These are phyloP conservation scores for Rotaria magnacalcarata DNA, from an alignment of 2,888 invertebrate genomes.

Conservation along the genomic window DNA sequence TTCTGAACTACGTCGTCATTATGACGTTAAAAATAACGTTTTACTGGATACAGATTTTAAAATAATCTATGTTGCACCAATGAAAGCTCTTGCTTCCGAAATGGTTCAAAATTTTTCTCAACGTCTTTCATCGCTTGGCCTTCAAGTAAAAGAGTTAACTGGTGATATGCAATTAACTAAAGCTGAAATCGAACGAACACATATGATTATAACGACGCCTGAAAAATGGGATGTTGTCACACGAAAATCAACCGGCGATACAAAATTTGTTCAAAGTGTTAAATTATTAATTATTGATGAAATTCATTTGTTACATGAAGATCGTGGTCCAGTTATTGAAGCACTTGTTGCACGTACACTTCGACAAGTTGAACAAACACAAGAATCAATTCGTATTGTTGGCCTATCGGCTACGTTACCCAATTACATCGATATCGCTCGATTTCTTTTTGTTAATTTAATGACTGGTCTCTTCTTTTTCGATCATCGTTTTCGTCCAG, in stretches of 20 bases:
- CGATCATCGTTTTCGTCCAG: constrained; percentile 69
- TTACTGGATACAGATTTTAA: constrained; percentile 55
- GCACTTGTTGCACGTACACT: constrained; percentile 90
- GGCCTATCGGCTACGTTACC: constrained; percentile 90
- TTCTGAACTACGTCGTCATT: constrained; percentile 79
- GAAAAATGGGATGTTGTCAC: constrained; percentile 99
- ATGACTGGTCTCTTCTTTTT: constrained; percentile 83
- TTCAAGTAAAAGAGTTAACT: constrained; percentile 82
- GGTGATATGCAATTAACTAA: constrained; percentile 97
- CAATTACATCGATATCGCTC: constrained; percentile 64
- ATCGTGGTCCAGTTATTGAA: constrained; percentile 93
- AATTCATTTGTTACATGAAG: constrained; percentile 90
- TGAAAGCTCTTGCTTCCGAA: constrained; percentile 97
- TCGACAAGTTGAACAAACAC: constrained; percentile 68
- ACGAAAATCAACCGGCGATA: constrained; percentile 66
- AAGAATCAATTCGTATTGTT: constrained; percentile 84
- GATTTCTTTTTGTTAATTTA: constrained; percentile 86
- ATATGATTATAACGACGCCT: constrained; percentile 95
- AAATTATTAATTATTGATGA: constrained; percentile 85
- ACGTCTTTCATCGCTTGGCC: constrained; percentile 72
- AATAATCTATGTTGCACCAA: constrained; percentile 97
- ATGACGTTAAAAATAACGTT: constrained; percentile 54
- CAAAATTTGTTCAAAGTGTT: constrained; percentile 71
- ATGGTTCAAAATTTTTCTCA: constrained; percentile 90
- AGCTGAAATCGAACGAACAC: constrained; percentile 84